Evolutionary conservation across 92 coral and sea anemone species (phyloP).

Genomic region (Epizoanthus rinbou): DNA sequence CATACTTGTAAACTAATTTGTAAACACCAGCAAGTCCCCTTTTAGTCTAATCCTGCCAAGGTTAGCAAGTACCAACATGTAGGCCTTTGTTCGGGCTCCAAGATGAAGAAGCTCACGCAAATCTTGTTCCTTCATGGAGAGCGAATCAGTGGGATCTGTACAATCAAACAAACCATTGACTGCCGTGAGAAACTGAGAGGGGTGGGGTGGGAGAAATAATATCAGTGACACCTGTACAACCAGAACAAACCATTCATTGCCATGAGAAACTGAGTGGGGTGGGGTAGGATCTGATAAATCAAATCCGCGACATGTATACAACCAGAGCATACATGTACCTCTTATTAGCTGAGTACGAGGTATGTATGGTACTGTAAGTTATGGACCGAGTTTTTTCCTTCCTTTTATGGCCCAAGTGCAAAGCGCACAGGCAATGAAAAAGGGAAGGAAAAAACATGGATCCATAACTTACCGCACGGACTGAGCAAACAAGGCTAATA

Average conservation of each 20-base stretch:
- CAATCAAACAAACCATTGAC: background rate
- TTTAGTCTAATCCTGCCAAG: constrained; percentile 63
- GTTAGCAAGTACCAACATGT: constrained; percentile 71
- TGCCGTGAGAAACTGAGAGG: background rate
- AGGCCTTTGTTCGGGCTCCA: constrained; percentile 78
- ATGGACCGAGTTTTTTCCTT: too few relatives aligned
- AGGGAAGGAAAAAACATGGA: too few relatives aligned
- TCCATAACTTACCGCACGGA: too few relatives aligned
- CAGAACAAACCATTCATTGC: background rate
- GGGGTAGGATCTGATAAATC: too few relatives aligned
- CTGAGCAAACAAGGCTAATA: too few relatives aligned
- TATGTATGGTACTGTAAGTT: too few relatives aligned
- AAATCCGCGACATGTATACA: constrained; percentile 37
- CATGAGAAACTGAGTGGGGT: background rate
- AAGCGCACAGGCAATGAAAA: too few relatives aligned
- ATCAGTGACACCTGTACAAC: constrained; percentile 39
- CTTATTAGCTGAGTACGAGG: too few relatives aligned
- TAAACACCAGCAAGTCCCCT: constrained; percentile 61
- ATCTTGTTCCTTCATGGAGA: constrained; percentile 61
- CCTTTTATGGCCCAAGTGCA: too few relatives aligned
- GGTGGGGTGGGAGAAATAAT: too few relatives aligned
- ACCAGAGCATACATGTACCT: background rate
- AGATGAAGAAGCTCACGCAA: constrained; percentile 59
- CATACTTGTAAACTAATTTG: background rate
- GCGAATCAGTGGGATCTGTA: constrained; percentile 44